A percentile compares a stretch with the other conserved stretches of the same genome.
phyloP scores from a whole-genome alignment of 2,888 invertebrate genomes.

The Oscheius sp. region DNA sequence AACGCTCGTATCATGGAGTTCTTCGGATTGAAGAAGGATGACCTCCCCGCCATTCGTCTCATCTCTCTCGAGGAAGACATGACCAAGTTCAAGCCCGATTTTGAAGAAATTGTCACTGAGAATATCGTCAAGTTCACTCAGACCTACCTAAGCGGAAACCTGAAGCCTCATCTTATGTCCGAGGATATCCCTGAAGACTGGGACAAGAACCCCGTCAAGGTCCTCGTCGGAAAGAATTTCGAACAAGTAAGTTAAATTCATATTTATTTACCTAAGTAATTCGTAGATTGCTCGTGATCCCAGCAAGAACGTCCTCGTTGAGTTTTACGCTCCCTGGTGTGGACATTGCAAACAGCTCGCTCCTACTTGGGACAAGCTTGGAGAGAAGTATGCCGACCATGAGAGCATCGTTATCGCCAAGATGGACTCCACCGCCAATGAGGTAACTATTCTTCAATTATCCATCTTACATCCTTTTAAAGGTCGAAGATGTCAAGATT shows the following conservation, averaged over 20 bases:
- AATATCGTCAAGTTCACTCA: constrained; percentile 83
- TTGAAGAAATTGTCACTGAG: constrained; percentile 78
- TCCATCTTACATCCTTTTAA: constrained; percentile 27
- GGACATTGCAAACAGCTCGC: constrained; percentile 97
- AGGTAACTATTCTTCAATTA: constrained; percentile 83
- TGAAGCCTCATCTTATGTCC: constrained; percentile 92
- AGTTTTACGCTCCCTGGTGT: constrained; percentile 81
- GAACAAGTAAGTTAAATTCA: constrained; percentile 75
- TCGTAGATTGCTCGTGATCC: constrained; percentile 82
- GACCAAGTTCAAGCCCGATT: constrained; percentile 91
- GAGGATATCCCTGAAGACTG: constrained; percentile 95
- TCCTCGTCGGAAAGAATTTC: constrained; percentile 92
- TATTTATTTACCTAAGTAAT: not conserved
- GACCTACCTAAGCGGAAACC: constrained; percentile 87
- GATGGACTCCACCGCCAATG: constrained; percentile 98
- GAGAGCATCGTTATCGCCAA: constrained; percentile 90
- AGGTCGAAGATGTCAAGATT: constrained; percentile 69
- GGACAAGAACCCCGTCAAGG: constrained; percentile 91
- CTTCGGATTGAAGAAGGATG: constrained; percentile 96
- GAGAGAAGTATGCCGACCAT: constrained; percentile 86
- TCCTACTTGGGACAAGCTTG: constrained; percentile 94
- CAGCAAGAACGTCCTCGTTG: constrained; percentile 90
- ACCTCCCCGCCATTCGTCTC: constrained; percentile 75
- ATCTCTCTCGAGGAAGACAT: constrained; percentile 95
- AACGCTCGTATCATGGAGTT: constrained; percentile 97